Base-by-base conservation (phyloP, 35 echinoderm and acorn worm species). In the Acanthaster planci region DNA sequence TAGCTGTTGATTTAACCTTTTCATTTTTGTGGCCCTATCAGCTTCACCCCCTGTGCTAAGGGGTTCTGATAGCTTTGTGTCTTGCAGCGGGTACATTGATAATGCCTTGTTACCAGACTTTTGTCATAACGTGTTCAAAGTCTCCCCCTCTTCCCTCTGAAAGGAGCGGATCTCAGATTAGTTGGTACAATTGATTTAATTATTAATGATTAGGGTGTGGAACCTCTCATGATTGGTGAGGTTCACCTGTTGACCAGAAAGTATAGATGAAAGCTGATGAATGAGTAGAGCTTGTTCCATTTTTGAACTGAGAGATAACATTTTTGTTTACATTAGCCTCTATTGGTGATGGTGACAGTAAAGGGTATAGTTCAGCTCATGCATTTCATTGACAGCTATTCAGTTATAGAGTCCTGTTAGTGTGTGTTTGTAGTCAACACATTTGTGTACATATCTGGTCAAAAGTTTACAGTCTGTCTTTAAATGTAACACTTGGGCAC, bases 181-280 rank as follows among this genome's bases (percentile, higher is more conserved):
- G 64, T 72, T 72, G 1, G 21, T 26, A 26, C 64, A 72, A 72
- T 72, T 72, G 23, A 72, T 72, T 72, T 72, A 72, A 72, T 72
- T 26, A 72, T 72, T 72, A 72, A 72, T 72, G 34, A 72, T 35
- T 7, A 35, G 23, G 42, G 42, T 47, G 42, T 47, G 42, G 42
- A 47, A 12, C 64, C 64, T 72, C 64, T 34, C 23, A 72, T 15
- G 34, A 31, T 72, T 72, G 22, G 2, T 31, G 64, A 26, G 64
- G 64, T 67, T 72, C 64, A 35, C 34, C 26, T 72, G 2, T 30
- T 29, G 29, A 47, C 42, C 42, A 47, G 42, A 47, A 47, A 47
- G 4, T 47, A 47, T 12, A 6, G 42, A 47, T 47, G 42, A 47
- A 47, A 47, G 12, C 4, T 6, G 12, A 47, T 47, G 42, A 47